Base-by-base conservation (phyloP, 2,113 vertebrate species). In the Phocoena sinus region DNA sequence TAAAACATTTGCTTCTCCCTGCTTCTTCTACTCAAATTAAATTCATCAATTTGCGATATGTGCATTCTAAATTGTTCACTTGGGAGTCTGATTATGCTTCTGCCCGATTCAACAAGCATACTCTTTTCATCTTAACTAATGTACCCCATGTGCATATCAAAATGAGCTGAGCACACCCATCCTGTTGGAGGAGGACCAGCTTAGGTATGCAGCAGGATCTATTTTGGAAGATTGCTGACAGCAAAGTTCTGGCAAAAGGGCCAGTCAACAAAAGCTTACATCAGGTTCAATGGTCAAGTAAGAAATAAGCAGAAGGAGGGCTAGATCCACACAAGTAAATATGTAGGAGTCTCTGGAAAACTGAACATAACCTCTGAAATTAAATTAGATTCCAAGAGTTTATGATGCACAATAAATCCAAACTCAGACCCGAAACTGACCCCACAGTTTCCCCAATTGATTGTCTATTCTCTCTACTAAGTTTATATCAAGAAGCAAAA, bases 321-420 rank as follows among this genome's bases (percentile, higher is more conserved):
- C 31, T 41, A 33, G 68, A 83, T 21, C 74, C 5, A 92, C 38
- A 80, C 28, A 71, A 76, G 53, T 77, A 79, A 96, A n/a, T 44
- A 25, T 80, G 8, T 41, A 74, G 47, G 36, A 95, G 53, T 74
- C 33, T 95, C 76, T 86, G 62, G 50, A 80, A 95, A 94, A 90
- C 23, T 31, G 9, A 95, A 83, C 33, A 60, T n/a, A 53, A 79
- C 36, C 36, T 92, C 68, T 95, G 33, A 96, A 96, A 87, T 89
- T 53, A 81, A 92, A 93, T 74, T 63, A 86, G 38, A 94, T 83
- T 92, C 77, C 94, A 93, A 96, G 28, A 87, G 62, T 79, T 83
- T 92, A 80, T 65, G 56, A 82, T 56, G 56, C 21, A 94, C 60
- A 87, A 74, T 56, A 87, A 92, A 92, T 44, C 60, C 63, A 95